Conservation (phyloP, 1,140 invertebrate genomes). For the Trissolcus basalis region DNA sequence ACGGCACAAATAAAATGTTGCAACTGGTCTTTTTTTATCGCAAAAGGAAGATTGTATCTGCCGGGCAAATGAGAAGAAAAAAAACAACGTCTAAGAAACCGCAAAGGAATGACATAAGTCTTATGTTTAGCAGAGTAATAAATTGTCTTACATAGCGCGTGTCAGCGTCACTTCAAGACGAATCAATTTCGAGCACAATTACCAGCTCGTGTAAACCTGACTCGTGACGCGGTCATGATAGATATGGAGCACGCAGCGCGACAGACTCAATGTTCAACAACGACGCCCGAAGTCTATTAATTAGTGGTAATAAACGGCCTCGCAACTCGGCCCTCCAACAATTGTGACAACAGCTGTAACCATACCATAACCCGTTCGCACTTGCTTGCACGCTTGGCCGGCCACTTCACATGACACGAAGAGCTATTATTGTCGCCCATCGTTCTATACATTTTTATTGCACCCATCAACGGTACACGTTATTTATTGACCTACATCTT, state of each 20-base stretch:
- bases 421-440: slow-evolving; percentile 38
- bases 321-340: slow-evolving; percentile 51
- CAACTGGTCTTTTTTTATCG: too few species aligned
- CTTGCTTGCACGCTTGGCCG: slow-evolving; percentile 20
- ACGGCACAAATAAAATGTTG: too few species aligned
- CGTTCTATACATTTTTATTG: slow-evolving; percentile 23
- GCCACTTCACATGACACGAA: slow-evolving; percentile 32
- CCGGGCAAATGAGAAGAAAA: too few species aligned
- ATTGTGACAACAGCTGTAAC: slow-evolving; percentile 61
- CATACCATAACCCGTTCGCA: slow-evolving; percentile 45
- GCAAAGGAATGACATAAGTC: slow-evolving; percentile 17
- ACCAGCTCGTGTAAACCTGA: slow-evolving; percentile 66
- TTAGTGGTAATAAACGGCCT: slow-evolving; percentile 67
- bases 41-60: too few species aligned
- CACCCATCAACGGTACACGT: slow-evolving; percentile 21
- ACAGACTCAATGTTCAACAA: slow-evolving; percentile 43
- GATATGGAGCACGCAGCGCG: slow-evolving; percentile 64
- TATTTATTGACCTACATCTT: slow-evolving; percentile 14
- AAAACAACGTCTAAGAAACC: too few species aligned
- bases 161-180: slow-evolving; percentile 59
- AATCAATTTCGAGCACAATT: slow-evolving; percentile 70
- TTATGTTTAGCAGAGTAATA: slow-evolving; percentile 26
- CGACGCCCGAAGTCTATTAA: slow-evolving; percentile 68
- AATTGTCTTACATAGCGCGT: slow-evolving; percentile 46
- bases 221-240: slow-evolving; percentile 64